Evolutionary conservation across 2,113 vertebrate genomes (phyloP).

Genomic region (Struthio camelus): DNA sequence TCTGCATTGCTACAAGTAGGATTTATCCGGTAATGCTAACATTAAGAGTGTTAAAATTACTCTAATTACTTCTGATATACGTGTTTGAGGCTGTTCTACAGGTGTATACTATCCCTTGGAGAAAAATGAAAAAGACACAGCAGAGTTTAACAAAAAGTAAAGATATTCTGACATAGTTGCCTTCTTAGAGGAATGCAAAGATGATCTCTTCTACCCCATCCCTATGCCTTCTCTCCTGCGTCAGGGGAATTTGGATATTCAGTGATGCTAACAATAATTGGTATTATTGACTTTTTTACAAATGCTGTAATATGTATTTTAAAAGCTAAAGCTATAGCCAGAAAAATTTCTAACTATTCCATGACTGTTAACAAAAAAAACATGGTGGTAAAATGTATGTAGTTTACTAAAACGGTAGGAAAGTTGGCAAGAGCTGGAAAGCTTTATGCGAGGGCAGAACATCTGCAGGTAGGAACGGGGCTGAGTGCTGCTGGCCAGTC

Average conservation of each 20-base stretch:
- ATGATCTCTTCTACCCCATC: background rate
- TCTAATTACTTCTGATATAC: background rate
- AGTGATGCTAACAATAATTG: conserved; percentile 12
- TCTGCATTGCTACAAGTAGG: background rate
- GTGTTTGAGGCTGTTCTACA: background rate
- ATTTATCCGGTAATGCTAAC: background rate
- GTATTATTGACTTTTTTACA: conserved; percentile 1
- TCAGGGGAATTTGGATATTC: conserved; percentile 34
- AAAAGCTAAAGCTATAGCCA: background rate
- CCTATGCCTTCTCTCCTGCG: background rate
- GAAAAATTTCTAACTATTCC: background rate
- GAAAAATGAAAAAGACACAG: background rate
- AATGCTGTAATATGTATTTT: conserved; percentile 4
- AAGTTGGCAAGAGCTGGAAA: background rate
- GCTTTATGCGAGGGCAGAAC: background rate
- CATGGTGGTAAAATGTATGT: background rate
- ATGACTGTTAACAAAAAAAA: background rate
- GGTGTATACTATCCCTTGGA: background rate
- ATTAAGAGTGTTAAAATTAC: background rate
- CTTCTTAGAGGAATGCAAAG: background rate
- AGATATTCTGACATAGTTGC: background rate
- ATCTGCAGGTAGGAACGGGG: background rate
- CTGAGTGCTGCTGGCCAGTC: background rate
- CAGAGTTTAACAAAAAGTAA: background rate
- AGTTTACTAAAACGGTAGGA: background rate